Conservation (phyloP, 2,797 vertebrate genomes). For the Valencia hispanica region DNA sequence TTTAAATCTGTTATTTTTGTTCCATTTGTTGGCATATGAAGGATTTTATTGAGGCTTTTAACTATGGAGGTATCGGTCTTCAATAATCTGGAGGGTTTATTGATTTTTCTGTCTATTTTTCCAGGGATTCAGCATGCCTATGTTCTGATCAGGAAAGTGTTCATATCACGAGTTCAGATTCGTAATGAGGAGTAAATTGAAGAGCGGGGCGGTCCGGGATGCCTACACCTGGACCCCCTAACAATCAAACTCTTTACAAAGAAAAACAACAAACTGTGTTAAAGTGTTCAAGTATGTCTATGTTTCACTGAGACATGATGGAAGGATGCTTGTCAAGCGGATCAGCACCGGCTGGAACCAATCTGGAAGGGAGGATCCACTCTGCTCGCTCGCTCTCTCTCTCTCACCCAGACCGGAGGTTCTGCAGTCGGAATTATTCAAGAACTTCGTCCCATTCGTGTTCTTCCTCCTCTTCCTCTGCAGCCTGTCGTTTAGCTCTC, state of each 20-base stretch:
- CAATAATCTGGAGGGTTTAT: background rate
- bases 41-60: background rate
- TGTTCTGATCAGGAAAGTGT: conserved; percentile 89
- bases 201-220: conserved; percentile 25
- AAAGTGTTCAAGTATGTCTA: conserved; percentile 81
- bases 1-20: background rate
- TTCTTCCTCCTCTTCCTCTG: conserved; percentile 41
- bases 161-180: conserved; percentile 50
- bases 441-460: conserved; percentile 45
- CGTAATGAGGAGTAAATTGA: conserved; percentile 47
- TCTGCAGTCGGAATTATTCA: conserved; percentile 43
- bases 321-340: conserved; percentile 48
- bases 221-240: conserved; percentile 55
- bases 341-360: conserved; percentile 38
- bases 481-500: conserved; percentile 50
- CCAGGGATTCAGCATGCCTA: conserved; percentile 98
- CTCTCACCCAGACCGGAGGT: conserved; percentile 32
- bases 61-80: background rate
- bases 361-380: conserved; percentile 33
- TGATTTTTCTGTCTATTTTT: conserved; percentile 32
- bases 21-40: background rate
- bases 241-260: conserved; percentile 68
- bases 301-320: conserved; percentile 62
- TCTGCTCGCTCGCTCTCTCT: conserved; percentile 19
- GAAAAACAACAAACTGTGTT: conserved; percentile 46